phyloP scores from a whole-genome alignment of 2,888 invertebrate genomes.

The Thymelicus acteon region DNA sequence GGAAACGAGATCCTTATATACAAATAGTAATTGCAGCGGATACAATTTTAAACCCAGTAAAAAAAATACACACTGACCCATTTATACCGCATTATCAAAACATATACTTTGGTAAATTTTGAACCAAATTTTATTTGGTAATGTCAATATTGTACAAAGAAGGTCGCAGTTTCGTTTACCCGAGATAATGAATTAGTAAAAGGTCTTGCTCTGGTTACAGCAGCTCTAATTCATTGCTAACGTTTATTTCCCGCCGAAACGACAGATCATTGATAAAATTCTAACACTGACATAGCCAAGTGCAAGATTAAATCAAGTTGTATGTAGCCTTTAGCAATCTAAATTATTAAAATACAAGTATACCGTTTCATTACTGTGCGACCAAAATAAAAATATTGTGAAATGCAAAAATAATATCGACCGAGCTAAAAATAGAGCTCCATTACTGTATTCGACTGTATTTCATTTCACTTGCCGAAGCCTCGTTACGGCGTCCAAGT shows the following conservation, averaged over 20 bases:
- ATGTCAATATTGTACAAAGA: slow-evolving; percentile 16
- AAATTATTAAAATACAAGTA: neutral
- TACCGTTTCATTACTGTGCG: neutral
- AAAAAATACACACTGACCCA: too few species aligned
- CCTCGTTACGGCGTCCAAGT: slow-evolving; percentile 15
- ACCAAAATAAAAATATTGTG: neutral
- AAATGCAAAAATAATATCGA: neutral
- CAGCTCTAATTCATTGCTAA: slow-evolving; percentile 17
- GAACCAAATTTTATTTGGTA: neutral
- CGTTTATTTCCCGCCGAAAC: neutral
- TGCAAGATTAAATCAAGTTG: too few species aligned
- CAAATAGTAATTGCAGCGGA: too few species aligned
- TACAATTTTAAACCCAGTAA: too few species aligned
- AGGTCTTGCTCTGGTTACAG: slow-evolving; percentile 40
- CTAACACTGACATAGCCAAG: neutral
- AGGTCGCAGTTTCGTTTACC: slow-evolving; percentile 35
- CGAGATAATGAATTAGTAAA: slow-evolving; percentile 26
- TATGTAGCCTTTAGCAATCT: neutral
- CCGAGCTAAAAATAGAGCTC: slow-evolving; percentile 13
- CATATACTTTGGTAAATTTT: too few species aligned
- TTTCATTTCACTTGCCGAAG: slow-evolving; percentile 16
- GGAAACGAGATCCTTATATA: too few species aligned
- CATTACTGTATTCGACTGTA: slow-evolving; percentile 5
- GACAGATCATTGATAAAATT: neutral
- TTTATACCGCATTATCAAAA: too few species aligned